A percentile compares a stretch with the other conserved stretches of the same genome.
These are phyloP conservation scores for Eptesicus fuscus DNA, from an alignment of 2,113 vertebrate species.

Conservation along the genomic window DNA sequence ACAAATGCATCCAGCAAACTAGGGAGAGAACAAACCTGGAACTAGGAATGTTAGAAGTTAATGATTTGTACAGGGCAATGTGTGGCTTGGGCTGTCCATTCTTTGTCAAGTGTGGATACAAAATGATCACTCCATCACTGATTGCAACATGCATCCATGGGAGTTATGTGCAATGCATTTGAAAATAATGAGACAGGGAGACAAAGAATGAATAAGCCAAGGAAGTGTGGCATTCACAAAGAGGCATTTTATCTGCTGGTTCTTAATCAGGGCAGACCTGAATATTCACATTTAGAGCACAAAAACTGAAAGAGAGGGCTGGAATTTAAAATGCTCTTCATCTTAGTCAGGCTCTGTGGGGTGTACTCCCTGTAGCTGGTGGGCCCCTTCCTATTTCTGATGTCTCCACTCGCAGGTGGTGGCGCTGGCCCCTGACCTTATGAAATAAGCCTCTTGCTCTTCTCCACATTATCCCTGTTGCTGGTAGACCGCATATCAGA, in stretches of 20 bases:
- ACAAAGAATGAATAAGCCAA: conserved; percentile 41
- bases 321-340: conserved; percentile 42
- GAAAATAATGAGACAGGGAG: conserved; percentile 32
- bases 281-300: conserved; percentile 55
- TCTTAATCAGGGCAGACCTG: conserved; percentile 47
- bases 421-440: neutral
- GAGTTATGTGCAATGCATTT: conserved; percentile 3
- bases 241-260: conserved; percentile 29
- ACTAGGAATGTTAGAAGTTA: conserved; percentile 6
- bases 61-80: neutral
- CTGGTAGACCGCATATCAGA: neutral
- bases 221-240: conserved; percentile 39
- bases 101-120: neutral
- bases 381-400: neutral
- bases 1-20: neutral
- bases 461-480: neutral
- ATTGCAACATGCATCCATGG: neutral
- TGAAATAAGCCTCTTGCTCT: conserved; percentile 5
- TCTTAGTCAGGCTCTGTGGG: neutral
- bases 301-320: neutral
- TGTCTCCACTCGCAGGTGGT: conserved; percentile 18
- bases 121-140: neutral
- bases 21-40: neutral
- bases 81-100: neutral
- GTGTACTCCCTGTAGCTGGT: conserved; percentile 21